A percentile compares a stretch with the other conserved stretches of the same genome.
phyloP scores from a whole-genome alignment of 2,113 vertebrate genomes.

The Hemiprocne comata region DNA sequence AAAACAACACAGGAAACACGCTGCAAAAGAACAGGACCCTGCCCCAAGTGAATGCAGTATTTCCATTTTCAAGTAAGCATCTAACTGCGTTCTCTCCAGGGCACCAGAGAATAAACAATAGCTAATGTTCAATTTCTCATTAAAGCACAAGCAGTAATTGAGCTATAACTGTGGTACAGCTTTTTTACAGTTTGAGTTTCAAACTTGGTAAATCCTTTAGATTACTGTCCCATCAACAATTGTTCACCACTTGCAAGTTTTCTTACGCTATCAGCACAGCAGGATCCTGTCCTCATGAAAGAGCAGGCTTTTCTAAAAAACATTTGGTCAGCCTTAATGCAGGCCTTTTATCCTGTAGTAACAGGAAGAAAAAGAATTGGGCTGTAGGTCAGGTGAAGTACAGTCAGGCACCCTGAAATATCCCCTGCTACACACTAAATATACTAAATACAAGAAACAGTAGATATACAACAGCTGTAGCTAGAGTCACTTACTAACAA shows the following conservation, averaged over 20 bases:
- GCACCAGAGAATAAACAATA: background rate
- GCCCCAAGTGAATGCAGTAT: background rate
- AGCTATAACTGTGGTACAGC: background rate
- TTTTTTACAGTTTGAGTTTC: background rate
- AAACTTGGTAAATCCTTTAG: background rate
- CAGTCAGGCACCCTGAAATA: background rate
- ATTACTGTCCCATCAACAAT: background rate
- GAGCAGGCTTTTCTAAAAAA: background rate
- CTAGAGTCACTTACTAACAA: background rate
- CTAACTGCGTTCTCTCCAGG: background rate
- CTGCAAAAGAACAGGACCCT: background rate
- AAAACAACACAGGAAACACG: no score
- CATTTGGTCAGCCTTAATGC: background rate
- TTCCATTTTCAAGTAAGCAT: constrained; percentile 12
- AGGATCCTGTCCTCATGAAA: background rate
- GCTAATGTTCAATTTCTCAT: background rate
- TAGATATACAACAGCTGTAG: background rate
- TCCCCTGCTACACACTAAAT: background rate
- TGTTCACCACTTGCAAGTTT: background rate
- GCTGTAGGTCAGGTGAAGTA: background rate
- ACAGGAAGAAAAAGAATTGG: background rate
- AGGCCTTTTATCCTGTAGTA: background rate
- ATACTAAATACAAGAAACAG: background rate
- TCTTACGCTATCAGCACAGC: background rate
- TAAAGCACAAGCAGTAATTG: background rate